phyloP scores from a whole-genome alignment of 2,113 vertebrate genomes.

The Coreoperca whiteheadi region DNA sequence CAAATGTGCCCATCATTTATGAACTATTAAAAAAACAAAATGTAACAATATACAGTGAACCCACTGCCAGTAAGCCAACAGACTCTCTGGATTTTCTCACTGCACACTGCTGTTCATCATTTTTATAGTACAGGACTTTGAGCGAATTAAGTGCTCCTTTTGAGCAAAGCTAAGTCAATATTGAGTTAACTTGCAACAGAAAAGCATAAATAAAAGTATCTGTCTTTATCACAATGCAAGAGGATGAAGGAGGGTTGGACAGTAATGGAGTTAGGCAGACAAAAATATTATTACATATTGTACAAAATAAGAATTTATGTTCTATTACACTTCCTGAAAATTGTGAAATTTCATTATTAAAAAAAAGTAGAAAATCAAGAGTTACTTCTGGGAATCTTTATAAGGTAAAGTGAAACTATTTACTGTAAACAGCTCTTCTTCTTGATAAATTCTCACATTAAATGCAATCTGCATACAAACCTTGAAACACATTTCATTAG shows the following conservation, averaged over 20 bases:
- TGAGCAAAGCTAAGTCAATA: slow-evolving; percentile 58
- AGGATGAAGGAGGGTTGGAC: neutral
- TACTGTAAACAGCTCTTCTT: neutral
- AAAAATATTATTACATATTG: slow-evolving; percentile 12
- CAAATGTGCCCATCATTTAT: slow-evolving; percentile 2
- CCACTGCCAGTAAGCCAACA: slow-evolving; percentile 10
- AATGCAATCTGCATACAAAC: neutral
- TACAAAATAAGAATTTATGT: slow-evolving; percentile 1
- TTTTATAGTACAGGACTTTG: slow-evolving; percentile 62
- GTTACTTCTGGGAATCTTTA: neutral
- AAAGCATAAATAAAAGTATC: slow-evolving; percentile 44
- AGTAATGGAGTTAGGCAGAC: slow-evolving; percentile 1
- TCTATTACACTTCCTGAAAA: neutral
- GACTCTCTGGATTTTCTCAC: slow-evolving; percentile 26
- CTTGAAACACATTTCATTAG: neutral
- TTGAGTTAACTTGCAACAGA: slow-evolving; percentile 62
- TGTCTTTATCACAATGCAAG: slow-evolving; percentile 29
- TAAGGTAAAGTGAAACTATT: neutral
- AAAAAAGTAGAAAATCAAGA: neutral
- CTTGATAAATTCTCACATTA: neutral
- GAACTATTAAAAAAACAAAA: slow-evolving; percentile 3
- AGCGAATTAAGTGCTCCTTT: slow-evolving; percentile 50
- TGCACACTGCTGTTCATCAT: slow-evolving; percentile 50
- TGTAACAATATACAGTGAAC: slow-evolving; percentile 13
- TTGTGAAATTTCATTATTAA: neutral